Evolutionary conservation across 2,113 vertebrate species (phyloP), one percentile per base, ranked within the genome.

Genomic region (Leptosomus discolor): DNA sequence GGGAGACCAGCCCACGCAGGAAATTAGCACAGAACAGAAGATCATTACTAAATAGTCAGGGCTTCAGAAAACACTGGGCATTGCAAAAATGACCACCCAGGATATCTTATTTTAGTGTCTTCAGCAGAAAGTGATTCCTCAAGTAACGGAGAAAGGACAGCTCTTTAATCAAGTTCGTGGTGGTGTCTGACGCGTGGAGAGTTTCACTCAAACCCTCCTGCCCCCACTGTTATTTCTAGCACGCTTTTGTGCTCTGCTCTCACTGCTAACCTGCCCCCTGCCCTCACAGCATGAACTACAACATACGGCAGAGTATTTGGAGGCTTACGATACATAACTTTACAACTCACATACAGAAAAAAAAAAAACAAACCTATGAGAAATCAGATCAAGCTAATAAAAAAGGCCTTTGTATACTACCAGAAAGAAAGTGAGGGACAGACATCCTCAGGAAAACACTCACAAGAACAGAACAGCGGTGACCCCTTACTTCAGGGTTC

Each of bases 201-300:
- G 57, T 37, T 57, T 56, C 68, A 60, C 46, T 53, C 60, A 68
- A 68, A 29, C 34, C 36, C 45, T 91, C 80, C 74, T 75, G 65
- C 48, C 80, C 90, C 80, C 73, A 67, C 48, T 82, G 68, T 85
- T 85, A 91, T 87, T 94, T 94, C 80, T 82, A 87, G 80, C 78
- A 65, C 0, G 36, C 80, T 81, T 92, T 91, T 89, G 87, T 76
- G 68, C 91, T 87, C 80, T 46, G 68, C 70, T 91, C 43, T 88
- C 65, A 14, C 78, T 85, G 78, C 74, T 85, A 96, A 88, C 85
- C 68, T 92, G 82, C 37, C 78, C 79, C 51, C 75, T 88, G 79
- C 63, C 85, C 92, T 92, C 75, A 13, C 58, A 70, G 45, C 67
- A 43, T 0, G 1, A 79, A 39, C 64, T 12, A 8, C 45, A 27